Evolutionary conservation across 30 jellyfish, hydroid and myxozoan species (phyloP).

Genomic region (Mastigias papua): DNA sequence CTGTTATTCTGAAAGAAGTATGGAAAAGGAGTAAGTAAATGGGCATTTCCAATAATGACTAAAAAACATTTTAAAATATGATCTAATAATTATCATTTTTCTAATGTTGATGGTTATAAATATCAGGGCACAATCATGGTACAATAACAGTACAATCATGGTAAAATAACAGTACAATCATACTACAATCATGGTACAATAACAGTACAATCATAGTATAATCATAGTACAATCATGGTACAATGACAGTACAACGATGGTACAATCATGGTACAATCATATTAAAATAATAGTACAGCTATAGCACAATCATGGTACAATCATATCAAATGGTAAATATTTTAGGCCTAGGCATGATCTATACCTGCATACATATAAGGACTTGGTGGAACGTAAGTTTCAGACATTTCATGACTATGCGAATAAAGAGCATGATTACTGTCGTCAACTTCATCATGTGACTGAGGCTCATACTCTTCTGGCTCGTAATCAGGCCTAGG

Average conservation of each 20-base stretch:
- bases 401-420: constrained; percentile 67
- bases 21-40: no score
- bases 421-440: neutral
- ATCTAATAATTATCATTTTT: no score
- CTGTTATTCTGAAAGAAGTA: no score
- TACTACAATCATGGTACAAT: neutral
- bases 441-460: neutral
- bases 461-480: constrained; percentile 3
- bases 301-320: neutral
- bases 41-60: no score
- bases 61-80: no score
- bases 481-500: constrained; percentile 2
- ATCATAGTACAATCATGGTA: neutral
- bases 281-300: neutral
- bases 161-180: neutral
- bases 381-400: constrained; percentile 98
- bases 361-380: constrained; percentile 95
- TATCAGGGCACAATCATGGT: neutral
- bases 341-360: neutral
- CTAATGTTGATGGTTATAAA: no score
- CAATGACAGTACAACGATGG: neutral
- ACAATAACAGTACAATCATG: neutral
- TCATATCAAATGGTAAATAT: neutral
- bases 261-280: neutral
- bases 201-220: neutral